phyloP scores from a whole-genome alignment of 2,797 vertebrate genomes.

The Hydrolagus colliei region DNA sequence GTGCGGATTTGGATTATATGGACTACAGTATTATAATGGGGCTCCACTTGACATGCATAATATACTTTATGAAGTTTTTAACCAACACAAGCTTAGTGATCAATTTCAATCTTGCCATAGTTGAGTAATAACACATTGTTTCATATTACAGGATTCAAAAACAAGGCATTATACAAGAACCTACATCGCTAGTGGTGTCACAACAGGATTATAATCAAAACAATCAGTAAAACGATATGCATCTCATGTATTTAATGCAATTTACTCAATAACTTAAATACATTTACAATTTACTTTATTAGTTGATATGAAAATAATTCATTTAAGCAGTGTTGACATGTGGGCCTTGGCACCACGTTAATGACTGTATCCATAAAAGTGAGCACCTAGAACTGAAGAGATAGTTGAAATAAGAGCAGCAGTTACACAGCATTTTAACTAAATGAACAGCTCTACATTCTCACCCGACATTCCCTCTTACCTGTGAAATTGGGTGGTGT shows the following conservation, averaged over 20 bases:
- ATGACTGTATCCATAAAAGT: too few relatives aligned
- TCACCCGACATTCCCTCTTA: slow-evolving; percentile 41
- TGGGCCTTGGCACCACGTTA: neutral
- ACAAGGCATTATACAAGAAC: too few relatives aligned
- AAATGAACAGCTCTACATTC: neutral
- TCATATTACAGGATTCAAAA: too few relatives aligned
- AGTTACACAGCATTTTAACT: slow-evolving; percentile 2
- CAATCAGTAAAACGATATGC: neutral
- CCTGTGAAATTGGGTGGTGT: slow-evolving; percentile 85
- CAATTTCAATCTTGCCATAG: too few relatives aligned
- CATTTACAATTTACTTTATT: neutral
- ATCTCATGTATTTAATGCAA: neutral
- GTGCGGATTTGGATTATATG: too few relatives aligned
- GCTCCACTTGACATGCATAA: too few relatives aligned
- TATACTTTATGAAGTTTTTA: too few relatives aligned
- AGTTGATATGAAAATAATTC: neutral
- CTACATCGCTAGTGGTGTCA: too few relatives aligned
- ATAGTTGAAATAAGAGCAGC: neutral
- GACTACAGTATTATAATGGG: too few relatives aligned
- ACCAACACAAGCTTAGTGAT: too few relatives aligned
- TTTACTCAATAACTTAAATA: too few relatives aligned
- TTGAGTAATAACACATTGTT: too few relatives aligned
- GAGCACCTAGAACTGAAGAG: neutral
- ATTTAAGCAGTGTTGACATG: neutral
- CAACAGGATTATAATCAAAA: neutral